These are phyloP conservation scores for Sylvia borin DNA, from an alignment of 2,797 vertebrate genomes.

Conservation along the genomic window DNA sequence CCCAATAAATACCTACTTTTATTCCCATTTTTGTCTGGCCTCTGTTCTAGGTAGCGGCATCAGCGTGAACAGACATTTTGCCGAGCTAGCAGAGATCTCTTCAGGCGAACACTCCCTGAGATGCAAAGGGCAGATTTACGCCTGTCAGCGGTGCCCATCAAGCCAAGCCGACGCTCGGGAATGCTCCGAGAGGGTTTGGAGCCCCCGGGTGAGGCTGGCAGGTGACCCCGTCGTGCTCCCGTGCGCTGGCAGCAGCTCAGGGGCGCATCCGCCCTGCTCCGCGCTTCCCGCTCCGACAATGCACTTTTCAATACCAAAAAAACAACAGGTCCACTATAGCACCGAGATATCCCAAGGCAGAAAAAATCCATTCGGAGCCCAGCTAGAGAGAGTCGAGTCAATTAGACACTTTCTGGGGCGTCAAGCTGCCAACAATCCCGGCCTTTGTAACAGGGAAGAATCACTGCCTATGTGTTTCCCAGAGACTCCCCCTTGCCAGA, in stretches of 20 bases:
- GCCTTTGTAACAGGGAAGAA: slow-evolving; percentile 78
- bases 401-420: slow-evolving; percentile 67
- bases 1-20: neutral
- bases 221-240: neutral
- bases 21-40: neutral
- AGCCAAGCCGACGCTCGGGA: neutral
- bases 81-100: neutral
- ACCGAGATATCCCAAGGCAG: slow-evolving; percentile 62
- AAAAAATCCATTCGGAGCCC: slow-evolving; percentile 60
- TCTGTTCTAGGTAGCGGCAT: neutral
- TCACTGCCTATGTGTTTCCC: slow-evolving; percentile 68
- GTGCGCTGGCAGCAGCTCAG: neutral
- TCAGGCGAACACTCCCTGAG: neutral
- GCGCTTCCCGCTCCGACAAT: slow-evolving; percentile 59
- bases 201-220: neutral
- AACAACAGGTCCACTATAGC: slow-evolving; percentile 76
- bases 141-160: neutral
- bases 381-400: slow-evolving; percentile 67
- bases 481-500: slow-evolving; percentile 36
- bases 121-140: neutral
- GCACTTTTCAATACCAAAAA: slow-evolving; percentile 56
- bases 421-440: slow-evolving; percentile 75
- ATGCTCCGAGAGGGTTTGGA: neutral
- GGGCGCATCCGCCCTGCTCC: slow-evolving; percentile 31
- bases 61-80: accelerated